Base-by-base conservation (phyloP, 2,113 vertebrate genomes). In the Strix aluco region DNA sequence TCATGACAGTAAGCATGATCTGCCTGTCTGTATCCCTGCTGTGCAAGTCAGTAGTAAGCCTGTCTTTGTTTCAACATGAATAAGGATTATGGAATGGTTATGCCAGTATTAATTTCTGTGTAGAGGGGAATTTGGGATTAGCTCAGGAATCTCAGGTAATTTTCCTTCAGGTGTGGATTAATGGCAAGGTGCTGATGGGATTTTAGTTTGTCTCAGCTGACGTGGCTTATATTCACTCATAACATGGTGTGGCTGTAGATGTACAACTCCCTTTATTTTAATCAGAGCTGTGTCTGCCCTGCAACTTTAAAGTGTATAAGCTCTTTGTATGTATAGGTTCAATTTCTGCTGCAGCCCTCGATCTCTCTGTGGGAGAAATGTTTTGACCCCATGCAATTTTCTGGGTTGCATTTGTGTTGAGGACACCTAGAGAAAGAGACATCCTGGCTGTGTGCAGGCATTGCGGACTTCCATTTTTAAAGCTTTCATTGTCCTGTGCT, bases 61-160 rank as follows among this genome's bases (percentile, higher is more conserved):
- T 94, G 87, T 71, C 79, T 88, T 91, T 96, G 96, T 96, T 94
- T 83, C 87, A 91, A 86, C 91, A 83, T 74, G 94, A 90, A 63
- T 85, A 63, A 90, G 74, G 92, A 87, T 86, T 92, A 63, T 26
- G 51, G 93, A 86, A 77, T 63, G 47, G 22, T 67, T 78, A n/a
- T 92, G 88, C 22, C 79, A 83, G 58, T 93, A 77, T 87, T 91
- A 75, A 87, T 90, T 85, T 77, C 74, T 81, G 26, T 66, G 52
- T 54, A 38, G 58, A 90, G n/a, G 62, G 67, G 81, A 90, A 94
- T 77, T 80, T 69, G 61, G 88, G 69, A 94, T 91, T 95, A 61
- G 30, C 9, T 93, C 54, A 88, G 92, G 62, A 82, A 90, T 69
- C 73, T 85, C 70, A n/a, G 58, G 62, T 90, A 46, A 77, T 95